Conservation (phyloP, 1,140 invertebrate genomes). For the Calycopis cecrops region DNA sequence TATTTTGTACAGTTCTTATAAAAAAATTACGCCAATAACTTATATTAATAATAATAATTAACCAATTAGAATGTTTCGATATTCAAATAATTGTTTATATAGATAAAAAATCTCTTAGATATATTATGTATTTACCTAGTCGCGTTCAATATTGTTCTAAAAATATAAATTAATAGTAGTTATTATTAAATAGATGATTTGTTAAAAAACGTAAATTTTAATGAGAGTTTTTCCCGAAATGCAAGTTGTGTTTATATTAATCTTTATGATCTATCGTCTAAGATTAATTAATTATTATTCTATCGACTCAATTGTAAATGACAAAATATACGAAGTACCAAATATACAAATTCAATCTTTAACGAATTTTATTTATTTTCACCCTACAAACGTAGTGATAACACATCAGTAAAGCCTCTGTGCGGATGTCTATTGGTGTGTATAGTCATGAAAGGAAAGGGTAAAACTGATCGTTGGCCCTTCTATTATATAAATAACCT, state of each 20-base stretch:
- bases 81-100: slow-evolving; percentile 37
- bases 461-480: too few relatives aligned
- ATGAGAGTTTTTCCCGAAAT: slow-evolving; percentile 27
- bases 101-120: slow-evolving; percentile 50
- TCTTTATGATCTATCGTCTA: slow-evolving; percentile 54
- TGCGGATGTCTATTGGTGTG: too few relatives aligned
- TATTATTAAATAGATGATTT: slow-evolving; percentile 27
- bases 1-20: slow-evolving; percentile 43
- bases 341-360: slow-evolving; percentile 74
- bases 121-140: slow-evolving; percentile 49
- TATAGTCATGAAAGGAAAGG: too few relatives aligned
- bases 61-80: slow-evolving; percentile 40
- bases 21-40: slow-evolving; percentile 25
- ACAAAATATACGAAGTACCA: slow-evolving; percentile 72
- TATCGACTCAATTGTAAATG: slow-evolving; percentile 69
- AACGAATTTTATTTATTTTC: slow-evolving; percentile 29
- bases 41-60: slow-evolving; percentile 32
- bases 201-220: slow-evolving; percentile 29
- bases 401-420: too few relatives aligned
- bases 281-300: slow-evolving; percentile 61
- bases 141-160: slow-evolving; percentile 69
- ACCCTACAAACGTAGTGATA: neutral
- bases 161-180: slow-evolving; percentile 60
- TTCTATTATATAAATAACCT: too few relatives aligned
- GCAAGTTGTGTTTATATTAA: slow-evolving; percentile 51